phyloP scores from a whole-genome alignment of 2,797 vertebrate genomes.

The Micrastur ruficollis region DNA sequence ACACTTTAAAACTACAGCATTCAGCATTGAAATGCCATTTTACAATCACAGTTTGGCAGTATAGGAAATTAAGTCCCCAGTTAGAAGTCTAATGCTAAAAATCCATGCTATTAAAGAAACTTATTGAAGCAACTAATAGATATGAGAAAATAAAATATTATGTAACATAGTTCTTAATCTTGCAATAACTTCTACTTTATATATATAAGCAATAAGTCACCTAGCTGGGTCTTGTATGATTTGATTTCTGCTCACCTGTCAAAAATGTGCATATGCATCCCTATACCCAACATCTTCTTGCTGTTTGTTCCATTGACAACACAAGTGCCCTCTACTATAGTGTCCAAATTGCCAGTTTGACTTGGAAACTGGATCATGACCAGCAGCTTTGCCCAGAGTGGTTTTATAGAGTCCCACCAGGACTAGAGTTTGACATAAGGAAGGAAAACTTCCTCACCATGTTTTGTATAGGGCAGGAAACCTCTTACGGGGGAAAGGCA shows the following conservation, averaged over 20 bases:
- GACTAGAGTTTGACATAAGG: background rate
- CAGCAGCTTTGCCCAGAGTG: background rate
- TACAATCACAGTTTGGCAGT: background rate
- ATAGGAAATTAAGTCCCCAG: background rate
- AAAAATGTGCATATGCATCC: background rate
- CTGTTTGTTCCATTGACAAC: background rate
- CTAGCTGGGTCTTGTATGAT: background rate
- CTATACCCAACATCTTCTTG: accelerated
- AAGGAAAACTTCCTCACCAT: background rate
- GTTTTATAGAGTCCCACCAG: background rate
- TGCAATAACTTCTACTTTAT: background rate
- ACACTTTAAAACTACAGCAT: background rate
- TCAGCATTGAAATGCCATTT: background rate
- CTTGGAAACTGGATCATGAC: accelerated
- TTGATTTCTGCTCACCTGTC: background rate
- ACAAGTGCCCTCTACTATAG: background rate
- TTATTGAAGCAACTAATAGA: background rate
- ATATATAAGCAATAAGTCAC: background rate
- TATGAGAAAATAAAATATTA: background rate
- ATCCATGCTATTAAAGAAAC: background rate
- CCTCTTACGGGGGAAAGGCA: background rate
- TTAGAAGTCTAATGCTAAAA: background rate
- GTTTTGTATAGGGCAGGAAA: background rate
- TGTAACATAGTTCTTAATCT: background rate
- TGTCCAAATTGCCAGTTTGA: background rate